phyloP scores from a whole-genome alignment of 1,140 invertebrate genomes.

The Zaprionus taronus region DNA sequence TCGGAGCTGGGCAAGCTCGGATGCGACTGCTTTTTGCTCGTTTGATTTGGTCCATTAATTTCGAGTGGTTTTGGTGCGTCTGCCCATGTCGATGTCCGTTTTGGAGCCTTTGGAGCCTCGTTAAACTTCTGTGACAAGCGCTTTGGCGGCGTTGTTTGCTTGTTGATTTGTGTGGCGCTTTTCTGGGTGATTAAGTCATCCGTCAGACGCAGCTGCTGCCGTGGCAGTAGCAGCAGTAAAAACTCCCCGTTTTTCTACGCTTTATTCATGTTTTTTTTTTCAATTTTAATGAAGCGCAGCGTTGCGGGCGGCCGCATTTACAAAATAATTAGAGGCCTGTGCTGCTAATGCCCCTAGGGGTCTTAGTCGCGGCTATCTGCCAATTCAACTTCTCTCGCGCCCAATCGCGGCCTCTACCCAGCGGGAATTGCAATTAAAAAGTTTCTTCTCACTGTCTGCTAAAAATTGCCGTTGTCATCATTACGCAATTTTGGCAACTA shows the following conservation, averaged over 20 bases:
- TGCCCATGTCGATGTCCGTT: not conserved
- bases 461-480: slow-evolving; percentile 50
- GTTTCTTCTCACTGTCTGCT: slow-evolving; percentile 13
- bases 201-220: slow-evolving; percentile 54
- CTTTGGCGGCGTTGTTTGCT: slow-evolving; percentile 42
- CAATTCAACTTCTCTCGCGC: not conserved
- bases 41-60: slow-evolving; percentile 79
- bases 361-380: slow-evolving; percentile 12
- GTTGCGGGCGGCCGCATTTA: slow-evolving; percentile 54
- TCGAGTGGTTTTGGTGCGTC: slow-evolving; percentile 54
- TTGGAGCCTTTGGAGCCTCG: slow-evolving; percentile 19
- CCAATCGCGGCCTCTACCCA: slow-evolving; percentile 9
- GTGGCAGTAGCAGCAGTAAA: slow-evolving; percentile 18
- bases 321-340: slow-evolving; percentile 66
- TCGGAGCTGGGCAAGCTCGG: slow-evolving; percentile 6
- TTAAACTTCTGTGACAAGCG: slow-evolving; percentile 65
- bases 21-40: slow-evolving; percentile 52
- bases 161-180: slow-evolving; percentile 77
- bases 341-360: slow-evolving; percentile 28
- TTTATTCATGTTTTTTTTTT: not conserved
- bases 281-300: slow-evolving; percentile 61
- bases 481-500: slow-evolving; percentile 45
- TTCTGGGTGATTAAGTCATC: slow-evolving; percentile 80
- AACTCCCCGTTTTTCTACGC: slow-evolving; percentile 14
- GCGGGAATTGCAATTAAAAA: slow-evolving; percentile 63